Evolutionary conservation across 2,797 vertebrate genomes (phyloP), one percentile per base, ranked within the genome.

Genomic region (Lepus townsendii): DNA sequence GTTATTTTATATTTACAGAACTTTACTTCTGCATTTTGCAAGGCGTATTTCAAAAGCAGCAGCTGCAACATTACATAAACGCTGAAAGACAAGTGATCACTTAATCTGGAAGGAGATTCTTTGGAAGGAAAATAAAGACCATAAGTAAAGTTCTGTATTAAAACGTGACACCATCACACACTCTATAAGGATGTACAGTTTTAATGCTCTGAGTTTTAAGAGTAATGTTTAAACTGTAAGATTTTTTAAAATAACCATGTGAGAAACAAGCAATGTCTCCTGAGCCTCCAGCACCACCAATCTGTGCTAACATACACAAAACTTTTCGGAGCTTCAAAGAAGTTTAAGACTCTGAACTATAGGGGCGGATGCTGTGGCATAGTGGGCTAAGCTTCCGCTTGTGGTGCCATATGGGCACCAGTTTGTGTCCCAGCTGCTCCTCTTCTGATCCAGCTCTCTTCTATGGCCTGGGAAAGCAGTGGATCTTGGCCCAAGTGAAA

Each of bases 1-100:
- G 89, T 94, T 96, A 95, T 96, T 97, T 97, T 90, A 92, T 73
- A 96, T 92, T 78, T 97, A 90, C 6, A 1, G 52, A 90, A 93
- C 32, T 47, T 79, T 26, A 93, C 6, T 52, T 79, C n/a, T 52
- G 10, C 13, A 71, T 90, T 93, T 75, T 38, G 88, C 88, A 93
- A 93, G 13, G 20, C 77, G 3, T 8, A 57, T 66, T 91, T 82
- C n/a, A 63, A 89, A 82, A 54, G 47, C 71, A 65, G 66, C 87
- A 97, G 75, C 96, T 83, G 22, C 6, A 88, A 72, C 26, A 50
- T n/a, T 65, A 68, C 8, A 17, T 52, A 95, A 95, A 86, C 27
- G 89, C 30, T 17, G 1, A 83, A 54, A 93, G 50, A 8, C 38
- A 88, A 63, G 3, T 72, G n/a, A 88, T 79, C 47, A 30, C 7